Base-by-base conservation (phyloP, 2,113 vertebrate species). In the Galbula dea region DNA sequence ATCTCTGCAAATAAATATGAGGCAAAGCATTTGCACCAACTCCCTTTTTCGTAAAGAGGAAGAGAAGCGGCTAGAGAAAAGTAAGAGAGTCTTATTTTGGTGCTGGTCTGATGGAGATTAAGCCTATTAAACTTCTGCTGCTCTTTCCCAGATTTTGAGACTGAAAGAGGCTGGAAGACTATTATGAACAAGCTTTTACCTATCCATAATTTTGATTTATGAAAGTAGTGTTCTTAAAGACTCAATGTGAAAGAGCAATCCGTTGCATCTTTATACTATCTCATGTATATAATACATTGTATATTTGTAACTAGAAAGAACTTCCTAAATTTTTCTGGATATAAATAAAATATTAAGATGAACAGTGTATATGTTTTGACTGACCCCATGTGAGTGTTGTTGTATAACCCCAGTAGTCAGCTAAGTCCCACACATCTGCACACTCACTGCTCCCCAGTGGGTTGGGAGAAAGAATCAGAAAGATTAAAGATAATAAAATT, bases 1-100 rank as follows among this genome's bases (percentile, higher is more conserved):
- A 52, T 75, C 46, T 66, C 66, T 86, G 41, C 37, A 91, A 83
- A 83, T 57, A 94, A 93, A 86, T 54, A 77, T 49, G 34, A 93
- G n/a, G 10, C 11, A 86, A 83, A 58, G 8, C 49, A 58, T 54
- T 87, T 57, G 15, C 6, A 29, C 19, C 5, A 39, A 55, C 41
- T 66, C 11, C 2, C 6, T 12, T 51, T 52, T 29, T 78, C 49
- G 5, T 52, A 18, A 76, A 89, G 59, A 43, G 3, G 9, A 79
- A 59, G 19, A 85, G 36, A 39, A 55, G 15, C 22, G 34, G 5
- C 10, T 32, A 68, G 4, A 82, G 12, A 12, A 75, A 76, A 43
- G 20, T 74, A 71, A 69, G 49, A n/a, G 4, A 52, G 4, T 37
- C 13, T 58, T 46, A 16, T 46, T 71, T 51, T 69, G 7, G 27